Conservation (phyloP, 2,113 vertebrate genomes). For the Menidia beryllina region DNA sequence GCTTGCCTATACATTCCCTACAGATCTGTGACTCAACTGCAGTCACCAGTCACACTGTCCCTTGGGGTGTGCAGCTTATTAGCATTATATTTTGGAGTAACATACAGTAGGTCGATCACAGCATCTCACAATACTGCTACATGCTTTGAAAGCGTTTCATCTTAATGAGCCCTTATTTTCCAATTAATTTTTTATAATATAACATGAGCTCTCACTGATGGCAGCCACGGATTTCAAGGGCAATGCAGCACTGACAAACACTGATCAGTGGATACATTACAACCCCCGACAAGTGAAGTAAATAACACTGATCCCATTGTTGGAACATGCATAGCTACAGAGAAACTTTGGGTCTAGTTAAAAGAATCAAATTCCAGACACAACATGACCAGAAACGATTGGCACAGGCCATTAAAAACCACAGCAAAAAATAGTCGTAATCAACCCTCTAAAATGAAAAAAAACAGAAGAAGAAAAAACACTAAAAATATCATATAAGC, state of each 20-base stretch:
- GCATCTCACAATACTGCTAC: neutral
- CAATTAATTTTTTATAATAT: neutral
- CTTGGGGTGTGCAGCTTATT: slow-evolving; percentile 34
- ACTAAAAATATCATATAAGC: too few relatives aligned
- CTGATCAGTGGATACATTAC: neutral
- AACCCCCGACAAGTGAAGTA: neutral
- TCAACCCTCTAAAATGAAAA: too few relatives aligned
- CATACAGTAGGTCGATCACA: neutral
- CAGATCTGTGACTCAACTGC: slow-evolving; percentile 34
- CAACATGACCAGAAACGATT: neutral
- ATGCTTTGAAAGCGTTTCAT: neutral
- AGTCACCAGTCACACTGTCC: slow-evolving; percentile 28
- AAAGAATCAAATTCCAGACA: neutral
- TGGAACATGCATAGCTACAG: neutral
- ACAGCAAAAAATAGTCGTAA: too few relatives aligned
- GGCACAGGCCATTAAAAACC: too few relatives aligned
- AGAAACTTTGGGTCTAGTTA: neutral
- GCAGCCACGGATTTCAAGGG: neutral
- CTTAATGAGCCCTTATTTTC: neutral
- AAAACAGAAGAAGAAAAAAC: too few relatives aligned
- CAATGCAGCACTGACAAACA: neutral
- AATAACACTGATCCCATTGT: neutral
- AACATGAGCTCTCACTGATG: neutral
- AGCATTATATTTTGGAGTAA: slow-evolving; percentile 21
- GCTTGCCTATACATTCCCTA: slow-evolving; percentile 31